Evolutionary conservation across 2,797 vertebrate species (phyloP), one percentile per base, ranked within the genome.

Genomic region (Alectoris magna): DNA sequence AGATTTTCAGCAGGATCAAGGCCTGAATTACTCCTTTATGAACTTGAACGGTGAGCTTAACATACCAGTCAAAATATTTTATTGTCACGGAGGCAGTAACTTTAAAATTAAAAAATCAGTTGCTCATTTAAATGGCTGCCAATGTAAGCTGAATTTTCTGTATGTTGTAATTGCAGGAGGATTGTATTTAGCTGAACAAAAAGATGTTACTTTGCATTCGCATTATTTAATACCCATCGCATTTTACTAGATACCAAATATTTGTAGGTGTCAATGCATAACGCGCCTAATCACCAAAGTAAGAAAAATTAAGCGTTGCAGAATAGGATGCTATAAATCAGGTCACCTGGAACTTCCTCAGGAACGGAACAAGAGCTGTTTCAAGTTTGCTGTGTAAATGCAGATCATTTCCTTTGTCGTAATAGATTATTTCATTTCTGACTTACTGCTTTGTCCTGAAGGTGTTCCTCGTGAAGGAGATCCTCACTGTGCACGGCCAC

Each of bases 121-220:
- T 80, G 29, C 31, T 85, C n/a, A 6, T 84, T 90, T 64, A 82
- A 89, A 73, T 60, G 77, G 46, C 87, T 78, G 48, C 84, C 62
- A 24, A 68, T 70, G 23, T 84, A 80, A 94, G 62, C 55, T 12
- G 10, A 80, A 70, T 93, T 91, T 94, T 90, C 60, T 68, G 4
- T 71, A 46, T 53, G 78, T 95, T 94, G 88, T 38, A 58, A 91
- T 84, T 87, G 74, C 22, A 22, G 29, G 29, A 74, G 88, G 66
- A 29, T 86, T 96, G 46, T 84, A 90, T 95, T 96, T 97, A 91
- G 94, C 66, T 94, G 87, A 94, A 95, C 87, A 88, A 93, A 96
- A 97, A 94, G 5, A 84, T 87, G 77, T 91, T 86, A 87, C 56
- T 95, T 92, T 95, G 88, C 66, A 39, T 87, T 95, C 68, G 5